These are phyloP conservation scores for Acromyrmex echinatior DNA, from an alignment of 1,140 invertebrate species.

Conservation along the genomic window DNA sequence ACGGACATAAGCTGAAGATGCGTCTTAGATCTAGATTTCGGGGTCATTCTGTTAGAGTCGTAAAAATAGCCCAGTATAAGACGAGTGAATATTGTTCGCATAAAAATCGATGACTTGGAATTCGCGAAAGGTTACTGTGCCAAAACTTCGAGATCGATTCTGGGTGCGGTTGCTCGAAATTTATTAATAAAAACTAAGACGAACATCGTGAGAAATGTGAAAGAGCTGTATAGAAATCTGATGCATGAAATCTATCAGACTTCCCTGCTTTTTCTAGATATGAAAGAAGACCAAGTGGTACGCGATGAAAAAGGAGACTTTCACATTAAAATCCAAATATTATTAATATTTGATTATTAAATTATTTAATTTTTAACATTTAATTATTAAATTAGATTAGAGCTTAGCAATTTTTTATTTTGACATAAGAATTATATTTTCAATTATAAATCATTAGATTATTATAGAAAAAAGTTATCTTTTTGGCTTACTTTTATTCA, in stretches of 20 bases:
- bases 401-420: neutral
- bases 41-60: conserved; percentile 27
- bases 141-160: conserved; percentile 41
- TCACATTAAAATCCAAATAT: neutral
- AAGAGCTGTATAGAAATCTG: neutral
- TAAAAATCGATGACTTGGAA: conserved; percentile 48
- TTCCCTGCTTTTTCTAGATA: neutral
- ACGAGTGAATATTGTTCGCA: conserved; percentile 17
- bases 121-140: conserved; percentile 35
- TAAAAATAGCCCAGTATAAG: conserved; percentile 37
- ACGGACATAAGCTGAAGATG: conserved; percentile 38
- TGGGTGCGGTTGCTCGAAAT: conserved; percentile 13
- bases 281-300: neutral
- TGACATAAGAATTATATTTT: neutral
- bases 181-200: conserved; percentile 27
- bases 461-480: neutral
- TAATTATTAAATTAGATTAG: neutral
- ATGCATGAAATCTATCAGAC: neutral
- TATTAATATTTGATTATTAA: neutral
- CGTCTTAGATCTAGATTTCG: conserved; percentile 55
- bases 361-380: neutral
- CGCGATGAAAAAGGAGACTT: neutral
- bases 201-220: neutral
- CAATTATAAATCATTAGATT: neutral
- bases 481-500: neutral